phyloP scores from a whole-genome alignment of 2,113 vertebrate genomes.

The Megaleporinus macrocephalus region DNA sequence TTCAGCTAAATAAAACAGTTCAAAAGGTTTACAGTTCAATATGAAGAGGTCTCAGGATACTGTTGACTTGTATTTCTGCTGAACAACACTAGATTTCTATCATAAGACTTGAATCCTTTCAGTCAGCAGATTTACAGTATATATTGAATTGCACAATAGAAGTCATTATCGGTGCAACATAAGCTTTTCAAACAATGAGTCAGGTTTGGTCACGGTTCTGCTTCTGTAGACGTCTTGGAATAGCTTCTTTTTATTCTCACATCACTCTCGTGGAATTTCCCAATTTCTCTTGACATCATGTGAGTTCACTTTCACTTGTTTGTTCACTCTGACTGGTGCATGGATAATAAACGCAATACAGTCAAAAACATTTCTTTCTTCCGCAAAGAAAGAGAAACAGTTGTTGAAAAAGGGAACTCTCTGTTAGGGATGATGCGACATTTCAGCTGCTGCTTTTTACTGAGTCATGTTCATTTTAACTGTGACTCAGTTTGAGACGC shows the following conservation, averaged over 20 bases:
- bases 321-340: neutral
- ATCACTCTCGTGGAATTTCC: neutral
- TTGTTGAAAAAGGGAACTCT: constrained; percentile 1
- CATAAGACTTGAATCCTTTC: neutral
- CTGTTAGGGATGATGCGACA: neutral
- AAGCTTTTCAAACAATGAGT: neutral
- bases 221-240: neutral
- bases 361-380: no score
- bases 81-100: neutral
- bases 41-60: neutral
- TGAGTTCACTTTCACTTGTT: constrained; percentile 2
- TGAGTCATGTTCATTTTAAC: neutral
- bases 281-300: neutral
- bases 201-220: neutral
- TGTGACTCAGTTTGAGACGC: neutral
- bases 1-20: no score
- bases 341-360: neutral
- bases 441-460: neutral
- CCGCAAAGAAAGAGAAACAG: neutral
- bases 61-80: neutral
- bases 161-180: neutral
- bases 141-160: neutral
- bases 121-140: neutral
- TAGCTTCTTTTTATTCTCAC: neutral
- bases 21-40: no score